Base-by-base conservation (phyloP, 1,140 invertebrate genomes). In the Sycobia sp. region DNA sequence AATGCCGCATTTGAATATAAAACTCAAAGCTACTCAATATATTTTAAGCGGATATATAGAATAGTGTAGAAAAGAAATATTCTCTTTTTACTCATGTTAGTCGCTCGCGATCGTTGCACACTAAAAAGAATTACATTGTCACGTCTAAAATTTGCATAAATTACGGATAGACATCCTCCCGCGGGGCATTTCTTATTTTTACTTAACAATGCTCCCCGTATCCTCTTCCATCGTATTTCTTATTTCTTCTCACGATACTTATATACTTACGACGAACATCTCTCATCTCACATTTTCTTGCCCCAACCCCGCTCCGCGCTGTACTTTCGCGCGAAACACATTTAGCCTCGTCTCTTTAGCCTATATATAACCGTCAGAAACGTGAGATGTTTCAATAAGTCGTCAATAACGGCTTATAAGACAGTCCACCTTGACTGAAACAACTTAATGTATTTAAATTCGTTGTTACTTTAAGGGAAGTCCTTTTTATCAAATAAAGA, bases 351-450 rank as follows among this genome's bases (percentile, higher is more conserved):
- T 61, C 58, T 53, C 7, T 32, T 61, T 61, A 44, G 39, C 5
- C 49, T 44, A 54, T 46, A n/a, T n/a, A n/a, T n/a, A n/a, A n/a
- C n/a, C 34, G 29, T 27, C 18, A 36, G 22, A 38, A 54, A 54
- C 50, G 50, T 54, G 59, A 62, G 39, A 38, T 18, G 23, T 54
- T 62, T 62, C 50, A 32, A 44, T 22, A 62, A 62, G 49, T 36
- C 29, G 43, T 9, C 38, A 22, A 18, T 44, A 44, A 43, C 49
- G 38, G 53, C 43, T 53, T 47, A 54, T 18, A 27, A 20, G 27
- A 32, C 36, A 46, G n/a, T 44, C 2, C 46, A 2, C 7, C 25
- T 44, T 51, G 8, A 50, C 13, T 32, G n/a, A 9, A n/a, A 3
- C 14, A 0, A 11, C 20, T 41, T 41, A 13, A 25, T 1, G 2